Percentiles rank a stretch among this genome's conserved stretches.
phyloP scores from a whole-genome alignment of 2,797 vertebrate genomes.

The Sylvia borin region DNA sequence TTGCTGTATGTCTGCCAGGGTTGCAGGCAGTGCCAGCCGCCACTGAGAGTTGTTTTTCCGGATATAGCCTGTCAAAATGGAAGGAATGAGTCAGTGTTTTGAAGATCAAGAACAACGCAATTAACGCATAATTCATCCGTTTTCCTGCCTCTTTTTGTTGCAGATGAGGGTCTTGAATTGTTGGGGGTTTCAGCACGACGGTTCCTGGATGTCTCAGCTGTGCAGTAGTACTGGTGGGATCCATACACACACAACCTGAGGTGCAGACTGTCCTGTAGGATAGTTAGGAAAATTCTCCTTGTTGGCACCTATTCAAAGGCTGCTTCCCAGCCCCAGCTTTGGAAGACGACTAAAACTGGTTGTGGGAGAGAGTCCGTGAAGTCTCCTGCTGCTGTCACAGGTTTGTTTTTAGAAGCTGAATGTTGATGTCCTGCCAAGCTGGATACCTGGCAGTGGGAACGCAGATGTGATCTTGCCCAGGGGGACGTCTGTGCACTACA shows the following conservation, averaged over 20 bases:
- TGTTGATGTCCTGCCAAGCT: neutral
- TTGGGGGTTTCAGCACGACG: neutral
- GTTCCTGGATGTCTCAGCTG: neutral
- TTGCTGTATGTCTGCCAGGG: neutral
- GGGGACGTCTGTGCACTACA: constrained; percentile 4
- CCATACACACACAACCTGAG: neutral
- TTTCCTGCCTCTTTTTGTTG: neutral
- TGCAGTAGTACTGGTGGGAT: neutral
- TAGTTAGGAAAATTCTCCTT: neutral
- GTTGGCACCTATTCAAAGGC: neutral
- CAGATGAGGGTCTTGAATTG: neutral
- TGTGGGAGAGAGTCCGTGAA: accelerated
- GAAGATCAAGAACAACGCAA: neutral
- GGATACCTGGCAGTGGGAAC: neutral
- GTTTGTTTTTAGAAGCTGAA: neutral
- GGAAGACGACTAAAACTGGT: neutral
- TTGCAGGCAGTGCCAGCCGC: neutral
- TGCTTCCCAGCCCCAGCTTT: neutral
- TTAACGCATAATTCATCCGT: constrained; percentile 10
- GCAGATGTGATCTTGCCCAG: neutral
- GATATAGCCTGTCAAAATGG: neutral
- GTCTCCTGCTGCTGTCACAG: neutral
- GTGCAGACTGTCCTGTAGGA: neutral
- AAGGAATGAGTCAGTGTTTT: constrained; percentile 7
- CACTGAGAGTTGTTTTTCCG: neutral